Evolutionary conservation across 2,888 invertebrate genomes (phyloP).

Genomic region (Aleiodes alternator): DNA sequence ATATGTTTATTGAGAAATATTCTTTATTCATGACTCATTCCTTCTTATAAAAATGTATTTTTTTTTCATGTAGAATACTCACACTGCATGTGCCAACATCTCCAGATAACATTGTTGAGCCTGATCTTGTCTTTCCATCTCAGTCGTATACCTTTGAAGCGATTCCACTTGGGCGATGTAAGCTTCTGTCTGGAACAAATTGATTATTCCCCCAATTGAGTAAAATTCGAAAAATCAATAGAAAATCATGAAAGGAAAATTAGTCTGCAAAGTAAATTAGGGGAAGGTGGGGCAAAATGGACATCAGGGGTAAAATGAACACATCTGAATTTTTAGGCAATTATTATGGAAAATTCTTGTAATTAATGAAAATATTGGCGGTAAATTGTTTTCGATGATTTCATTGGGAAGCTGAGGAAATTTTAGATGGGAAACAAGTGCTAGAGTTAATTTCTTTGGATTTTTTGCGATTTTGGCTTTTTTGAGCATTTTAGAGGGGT

Average conservation of each 20-base stretch:
- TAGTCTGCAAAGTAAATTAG: not conserved
- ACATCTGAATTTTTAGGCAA: too few relatives aligned
- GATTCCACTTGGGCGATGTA: constrained; percentile 99
- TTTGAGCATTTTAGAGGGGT: too few relatives aligned
- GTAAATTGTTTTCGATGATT: too few relatives aligned
- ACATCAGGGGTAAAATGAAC: too few relatives aligned
- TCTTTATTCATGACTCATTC: not conserved
- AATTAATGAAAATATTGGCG: too few relatives aligned
- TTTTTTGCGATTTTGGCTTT: too few relatives aligned
- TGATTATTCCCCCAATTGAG: constrained; percentile 48
- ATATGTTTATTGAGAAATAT: not conserved
- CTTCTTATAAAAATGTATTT: not conserved
- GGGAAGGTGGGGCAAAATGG: too few relatives aligned
- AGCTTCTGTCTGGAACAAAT: constrained; percentile 92
- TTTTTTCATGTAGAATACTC: constrained; percentile 73
- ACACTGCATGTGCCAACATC: constrained; percentile 99
- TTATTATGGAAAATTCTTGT: too few relatives aligned
- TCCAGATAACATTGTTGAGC: constrained; percentile 99
- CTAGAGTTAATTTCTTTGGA: too few relatives aligned
- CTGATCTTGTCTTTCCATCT: constrained; percentile 99
- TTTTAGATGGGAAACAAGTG: too few relatives aligned
- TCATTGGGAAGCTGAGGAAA: too few relatives aligned
- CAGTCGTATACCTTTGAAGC: constrained; percentile 97
- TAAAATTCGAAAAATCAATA: constrained; percentile 20
- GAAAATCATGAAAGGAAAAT: too few relatives aligned